Conservation (phyloP, 1,140 invertebrate species). For the Lepidurus couesii region DNA sequence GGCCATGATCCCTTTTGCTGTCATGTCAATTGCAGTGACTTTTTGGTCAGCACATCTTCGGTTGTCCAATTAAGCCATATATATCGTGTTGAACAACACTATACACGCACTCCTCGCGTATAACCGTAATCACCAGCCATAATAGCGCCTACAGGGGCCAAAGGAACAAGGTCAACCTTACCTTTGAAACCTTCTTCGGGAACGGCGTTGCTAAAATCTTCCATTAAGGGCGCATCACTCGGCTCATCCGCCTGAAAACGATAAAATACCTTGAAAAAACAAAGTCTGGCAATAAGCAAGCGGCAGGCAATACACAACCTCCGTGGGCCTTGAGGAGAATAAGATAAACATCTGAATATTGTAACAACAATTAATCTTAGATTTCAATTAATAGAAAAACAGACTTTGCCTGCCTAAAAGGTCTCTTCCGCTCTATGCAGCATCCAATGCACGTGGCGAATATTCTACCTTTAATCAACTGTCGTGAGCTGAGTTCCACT, state of each 20-base stretch:
- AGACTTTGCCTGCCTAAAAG: background rate
- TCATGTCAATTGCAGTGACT: too few relatives aligned
- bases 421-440: background rate
- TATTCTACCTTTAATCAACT: background rate
- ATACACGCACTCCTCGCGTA: too few relatives aligned
- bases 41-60: too few relatives aligned
- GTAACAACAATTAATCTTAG: background rate
- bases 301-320: too few relatives aligned
- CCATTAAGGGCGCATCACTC: background rate
- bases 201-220: slow-evolving; percentile 11
- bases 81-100: too few relatives aligned
- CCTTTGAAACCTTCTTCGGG: slow-evolving; percentile 7
- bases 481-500: background rate
- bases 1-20: too few relatives aligned
- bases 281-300: too few relatives aligned
- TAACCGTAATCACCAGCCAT: too few relatives aligned
- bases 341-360: background rate
- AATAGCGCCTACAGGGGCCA: too few relatives aligned
- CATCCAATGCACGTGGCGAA: background rate
- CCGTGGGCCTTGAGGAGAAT: too few relatives aligned
- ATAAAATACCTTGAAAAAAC: background rate
- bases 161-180: background rate
- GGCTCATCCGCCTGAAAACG: background rate
- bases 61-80: too few relatives aligned
- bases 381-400: background rate